Base-by-base conservation (phyloP, 2,113 vertebrate genomes). In the Reinhardtius hippoglossoides region DNA sequence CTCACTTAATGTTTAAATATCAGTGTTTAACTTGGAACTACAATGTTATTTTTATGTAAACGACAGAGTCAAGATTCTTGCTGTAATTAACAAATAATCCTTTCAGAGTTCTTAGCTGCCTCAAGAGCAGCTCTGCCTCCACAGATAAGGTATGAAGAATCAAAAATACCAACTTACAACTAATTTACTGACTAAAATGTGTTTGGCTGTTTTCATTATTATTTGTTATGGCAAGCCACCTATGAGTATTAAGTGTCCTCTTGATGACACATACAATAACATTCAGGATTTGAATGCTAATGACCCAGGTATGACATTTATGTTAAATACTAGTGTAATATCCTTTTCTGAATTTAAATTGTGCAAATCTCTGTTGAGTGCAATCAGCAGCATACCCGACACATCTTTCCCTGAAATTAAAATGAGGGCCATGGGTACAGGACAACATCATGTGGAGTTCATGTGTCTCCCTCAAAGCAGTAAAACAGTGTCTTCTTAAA, bases 361-460 rank as follows among this genome's bases (percentile, higher is more conserved):
- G 73, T 86, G 78, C 74, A 86, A 82, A 88, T 70, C 7, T 69
- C 68, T 56, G 23, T 56, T 52, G 59, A 78, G 81, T 82, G 70
- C 56, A 70, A 66, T 78, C 37, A 69, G n/a, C 27, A 42, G 70
- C 71, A 65, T 61, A 60, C 20, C 42, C 26, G 1, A 26, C 56
- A 40, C 27, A n/a, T 31, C 16, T 21, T 71, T 67, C 37, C 37
- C 67, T 81, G 60, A 67, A 67, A 70, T n/a, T 4, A 74, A 74
- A 76, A 58, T 2, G 12, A 58, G 54, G 31, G 48, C 5, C 40
- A 56, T 70, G 68, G 57, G 66, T 46, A 78, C 10, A 40, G 44
- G 46, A 59, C 56, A 60, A 50, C 23, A 50, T 52, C 52, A 40
- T 6, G 35, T 65, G 10, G n/a, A 66, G 40, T 73, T 66, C n/a